These are phyloP conservation scores for Metalampra italica DNA, from an alignment of 2,888 invertebrate species.

Conservation along the genomic window DNA sequence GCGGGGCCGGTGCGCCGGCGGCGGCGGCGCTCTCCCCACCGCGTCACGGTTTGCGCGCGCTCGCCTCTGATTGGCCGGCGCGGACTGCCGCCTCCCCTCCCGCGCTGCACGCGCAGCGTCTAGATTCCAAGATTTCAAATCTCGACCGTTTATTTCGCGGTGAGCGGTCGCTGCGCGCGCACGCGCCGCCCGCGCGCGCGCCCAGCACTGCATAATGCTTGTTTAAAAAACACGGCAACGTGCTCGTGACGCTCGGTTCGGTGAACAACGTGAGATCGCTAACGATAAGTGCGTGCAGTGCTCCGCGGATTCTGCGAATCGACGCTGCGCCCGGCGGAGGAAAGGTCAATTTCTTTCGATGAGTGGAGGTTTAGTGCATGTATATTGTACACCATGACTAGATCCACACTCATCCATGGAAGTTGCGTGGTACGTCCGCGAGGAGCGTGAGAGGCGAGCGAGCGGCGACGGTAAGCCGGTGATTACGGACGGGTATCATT, in stretches of 20 bases:
- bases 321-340: conserved; percentile 31
- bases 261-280: conserved; percentile 69
- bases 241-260: conserved; percentile 62
- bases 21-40: conserved; percentile 45
- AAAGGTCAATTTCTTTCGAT: conserved; percentile 81
- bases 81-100: conserved; percentile 36
- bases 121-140: conserved; percentile 75
- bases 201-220: conserved; percentile 26
- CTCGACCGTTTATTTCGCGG: conserved; percentile 78
- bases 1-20: conserved; percentile 10
- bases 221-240: conserved; percentile 60
- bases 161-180: conserved; percentile 60
- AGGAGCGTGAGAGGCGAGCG: conserved; percentile 35
- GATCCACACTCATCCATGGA: conserved; percentile 90
- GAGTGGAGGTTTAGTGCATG: conserved; percentile 88
- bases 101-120: conserved; percentile 69
- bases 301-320: conserved; percentile 30
- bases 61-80: conserved; percentile 46
- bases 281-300: conserved; percentile 71
- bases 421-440: conserved; percentile 72
- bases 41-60: conserved; percentile 61
- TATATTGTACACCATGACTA: conserved; percentile 83
- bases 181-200: conserved; percentile 37
- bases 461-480: conserved; percentile 40
- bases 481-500: conserved; percentile 58